Percentiles rank a stretch among this genome's conserved stretches.
phyloP scores from a whole-genome alignment of 2,888 invertebrate species.

The Rhodophaea formosa region DNA sequence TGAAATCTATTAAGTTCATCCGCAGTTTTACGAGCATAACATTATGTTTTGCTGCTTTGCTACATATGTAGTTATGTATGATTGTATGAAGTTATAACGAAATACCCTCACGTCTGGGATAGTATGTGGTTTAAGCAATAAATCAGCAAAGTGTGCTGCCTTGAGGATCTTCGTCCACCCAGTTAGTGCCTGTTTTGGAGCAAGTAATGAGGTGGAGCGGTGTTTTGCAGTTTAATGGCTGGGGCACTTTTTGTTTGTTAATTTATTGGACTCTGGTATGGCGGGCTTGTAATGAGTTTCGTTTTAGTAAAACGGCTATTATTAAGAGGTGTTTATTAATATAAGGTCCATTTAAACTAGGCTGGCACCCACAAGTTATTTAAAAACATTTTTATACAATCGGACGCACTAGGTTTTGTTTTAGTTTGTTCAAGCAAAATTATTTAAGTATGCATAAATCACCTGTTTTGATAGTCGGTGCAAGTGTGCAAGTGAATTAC shows the following conservation, averaged over 20 bases:
- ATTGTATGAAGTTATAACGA: conserved; percentile 19
- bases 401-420: no score
- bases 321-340: not conserved
- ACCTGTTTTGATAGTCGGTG: no score
- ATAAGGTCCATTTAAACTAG: no score
- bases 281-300: not conserved
- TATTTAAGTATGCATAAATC: no score
- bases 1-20: no score
- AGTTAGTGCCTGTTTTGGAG: conserved; percentile 15
- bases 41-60: not conserved
- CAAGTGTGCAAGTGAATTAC: no score
- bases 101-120: conserved; percentile 33
- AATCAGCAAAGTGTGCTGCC: conserved; percentile 38
- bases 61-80: not conserved
- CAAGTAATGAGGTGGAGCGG: conserved; percentile 15
- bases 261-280: not conserved
- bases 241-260: not conserved
- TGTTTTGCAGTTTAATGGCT: conserved; percentile 6
- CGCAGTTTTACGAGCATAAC: not conserved
- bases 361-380: no score
- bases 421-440: no score
- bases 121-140: conserved; percentile 38
- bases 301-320: not conserved
- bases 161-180: conserved; percentile 8
- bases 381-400: no score